A percentile compares a stretch with the other conserved stretches of the same genome.
Evolutionary conservation across 2,113 vertebrate genomes (phyloP).

Genomic region (Leucosticte australis): DNA sequence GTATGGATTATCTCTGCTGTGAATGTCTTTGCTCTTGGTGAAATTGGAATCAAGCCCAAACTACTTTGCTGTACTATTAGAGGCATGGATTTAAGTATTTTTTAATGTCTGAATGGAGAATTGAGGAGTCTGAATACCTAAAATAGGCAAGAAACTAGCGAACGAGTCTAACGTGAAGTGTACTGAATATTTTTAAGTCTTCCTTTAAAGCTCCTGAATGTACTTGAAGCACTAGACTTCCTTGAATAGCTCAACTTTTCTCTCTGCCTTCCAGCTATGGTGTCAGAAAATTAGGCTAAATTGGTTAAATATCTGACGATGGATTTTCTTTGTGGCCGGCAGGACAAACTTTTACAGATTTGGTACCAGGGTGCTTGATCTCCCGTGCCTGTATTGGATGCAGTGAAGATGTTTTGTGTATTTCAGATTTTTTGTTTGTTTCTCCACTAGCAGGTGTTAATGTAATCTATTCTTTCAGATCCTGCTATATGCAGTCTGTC

Average conservation of each 20-base stretch:
- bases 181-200: not conserved
- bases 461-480: not conserved
- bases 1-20: not conserved
- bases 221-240: not conserved
- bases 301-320: not conserved
- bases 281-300: not conserved
- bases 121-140: not conserved
- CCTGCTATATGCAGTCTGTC: not conserved
- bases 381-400: not conserved
- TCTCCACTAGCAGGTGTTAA: not conserved
- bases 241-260: not conserved
- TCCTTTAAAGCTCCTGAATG: not conserved
- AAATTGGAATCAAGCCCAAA: not conserved
- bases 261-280: not conserved
- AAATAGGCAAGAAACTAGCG: not conserved
- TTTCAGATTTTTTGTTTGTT: not conserved
- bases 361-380: not conserved
- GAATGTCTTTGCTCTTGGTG: not conserved
- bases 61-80: not conserved
- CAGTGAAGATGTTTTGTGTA: not conserved
- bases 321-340: not conserved
- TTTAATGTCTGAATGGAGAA: not conserved
- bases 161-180: accelerated
- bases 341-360: not conserved
- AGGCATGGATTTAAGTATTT: not conserved